phyloP scores from a whole-genome alignment of 2,113 vertebrate species.

The Bos javanicus region DNA sequence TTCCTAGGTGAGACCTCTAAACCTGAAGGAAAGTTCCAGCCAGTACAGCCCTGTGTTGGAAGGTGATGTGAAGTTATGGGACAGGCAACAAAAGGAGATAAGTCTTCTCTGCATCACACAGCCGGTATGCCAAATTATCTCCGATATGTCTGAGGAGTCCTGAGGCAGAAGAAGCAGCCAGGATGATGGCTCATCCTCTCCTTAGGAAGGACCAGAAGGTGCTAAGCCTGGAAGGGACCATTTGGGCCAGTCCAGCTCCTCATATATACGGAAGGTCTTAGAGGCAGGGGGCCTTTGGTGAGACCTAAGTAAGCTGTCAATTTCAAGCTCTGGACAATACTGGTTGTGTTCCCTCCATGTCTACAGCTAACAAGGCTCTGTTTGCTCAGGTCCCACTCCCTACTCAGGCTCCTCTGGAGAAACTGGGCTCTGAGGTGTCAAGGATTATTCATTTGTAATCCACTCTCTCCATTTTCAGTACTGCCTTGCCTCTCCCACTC shows the following conservation, averaged over 20 bases:
- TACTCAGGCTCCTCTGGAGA: neutral
- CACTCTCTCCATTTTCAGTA: neutral
- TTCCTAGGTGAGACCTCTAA: neutral
- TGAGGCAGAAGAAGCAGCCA: neutral
- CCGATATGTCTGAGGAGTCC: neutral
- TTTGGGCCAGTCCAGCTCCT: neutral
- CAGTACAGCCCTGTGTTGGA: neutral
- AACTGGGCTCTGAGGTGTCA: neutral
- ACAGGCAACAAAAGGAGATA: neutral
- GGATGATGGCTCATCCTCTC: too few species aligned
- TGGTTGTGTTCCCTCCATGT: neutral
- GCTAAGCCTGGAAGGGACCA: neutral
- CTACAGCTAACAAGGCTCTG: neutral
- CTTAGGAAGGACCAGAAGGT: neutral
- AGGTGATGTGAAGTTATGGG: neutral
- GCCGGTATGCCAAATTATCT: fast-evolving
- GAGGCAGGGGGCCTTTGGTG: neutral
- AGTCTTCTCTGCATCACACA: neutral
- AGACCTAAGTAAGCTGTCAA: neutral
- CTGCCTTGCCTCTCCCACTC: neutral
- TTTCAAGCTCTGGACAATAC: neutral
- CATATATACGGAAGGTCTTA: neutral
- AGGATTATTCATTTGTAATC: neutral
- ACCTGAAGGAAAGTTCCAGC: neutral
- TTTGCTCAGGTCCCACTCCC: too few species aligned